Base-by-base conservation (phyloP, 2,888 invertebrate species). In the Drosophila atripex region DNA sequence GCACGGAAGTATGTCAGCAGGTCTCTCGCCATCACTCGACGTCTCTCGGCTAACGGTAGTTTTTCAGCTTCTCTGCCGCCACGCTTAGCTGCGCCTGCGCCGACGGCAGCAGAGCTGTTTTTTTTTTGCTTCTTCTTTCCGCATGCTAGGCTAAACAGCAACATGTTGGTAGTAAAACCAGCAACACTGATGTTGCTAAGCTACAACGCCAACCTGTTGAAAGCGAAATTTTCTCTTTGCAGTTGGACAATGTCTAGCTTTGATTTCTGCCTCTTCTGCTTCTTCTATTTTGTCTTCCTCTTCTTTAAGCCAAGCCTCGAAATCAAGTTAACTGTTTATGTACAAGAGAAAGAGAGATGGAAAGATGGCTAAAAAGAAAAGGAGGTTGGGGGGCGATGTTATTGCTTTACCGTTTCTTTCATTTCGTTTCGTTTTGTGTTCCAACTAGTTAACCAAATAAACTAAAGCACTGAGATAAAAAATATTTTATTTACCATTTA, bases 1-100 rank as follows among this genome's bases (percentile, higher is more conserved):
- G 28, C 88, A 84, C 91, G 92, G 91, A 92, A 92, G 92, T 92
- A 88, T 92, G 91, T 92, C 91, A 92, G 91, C 91, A 91, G 91
- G 91, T 92, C 69, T 55, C 39, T 65, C 30, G 43, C n/a, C 49
- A 56, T 45, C 39, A 21, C 54, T 16, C 91, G 91, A 35, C 35
- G 14, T 35, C 91, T 91, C 89, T 89, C 82, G 86, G 84, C 82
- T 91, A 92, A 92, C 91, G 91, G 91, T 91, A 90, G 76, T 89
- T 85, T 85, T 69, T 68, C 78, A 76, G 77, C 80, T 71, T 66
- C 71, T 52, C 71, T 49, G 78, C 73, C 52, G 80, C 70, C 82
- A 88, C 78, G 86, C 86, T 88, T 76, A 88, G 80, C 75, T 88
- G 86, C 75, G 70, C 79, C 83, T 86, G 87, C 70, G 30, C 78